These are phyloP conservation scores for Ploceus nigricollis DNA, from an alignment of 2,113 vertebrate species.

Conservation along the genomic window DNA sequence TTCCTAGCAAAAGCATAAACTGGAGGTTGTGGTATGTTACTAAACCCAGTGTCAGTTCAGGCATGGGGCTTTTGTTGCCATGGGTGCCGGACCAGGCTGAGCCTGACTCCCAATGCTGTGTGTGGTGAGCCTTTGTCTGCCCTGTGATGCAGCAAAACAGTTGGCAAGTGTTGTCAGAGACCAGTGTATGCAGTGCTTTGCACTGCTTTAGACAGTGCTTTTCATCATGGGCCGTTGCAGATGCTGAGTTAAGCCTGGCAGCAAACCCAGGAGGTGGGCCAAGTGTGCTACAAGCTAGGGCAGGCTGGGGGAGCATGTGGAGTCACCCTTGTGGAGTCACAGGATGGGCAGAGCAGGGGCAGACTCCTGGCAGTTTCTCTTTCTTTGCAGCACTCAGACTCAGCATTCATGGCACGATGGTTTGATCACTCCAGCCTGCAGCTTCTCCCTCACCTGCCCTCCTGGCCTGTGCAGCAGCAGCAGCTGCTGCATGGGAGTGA, in stretches of 20 bases:
- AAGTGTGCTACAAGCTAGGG: neutral
- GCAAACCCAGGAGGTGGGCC: neutral
- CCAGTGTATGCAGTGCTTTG: neutral
- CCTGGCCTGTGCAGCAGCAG: neutral
- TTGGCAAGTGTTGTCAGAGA: neutral
- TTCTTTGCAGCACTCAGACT: neutral
- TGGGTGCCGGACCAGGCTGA: neutral
- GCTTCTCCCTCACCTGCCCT: neutral
- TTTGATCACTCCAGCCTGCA: neutral
- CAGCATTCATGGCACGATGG: rapidly evolving
- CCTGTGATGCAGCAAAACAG: neutral
- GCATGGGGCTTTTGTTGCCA: neutral
- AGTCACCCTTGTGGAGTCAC: neutral
- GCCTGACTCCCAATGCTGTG: rapidly evolving
- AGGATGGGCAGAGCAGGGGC: neutral
- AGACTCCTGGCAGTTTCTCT: neutral
- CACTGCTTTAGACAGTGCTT: neutral
- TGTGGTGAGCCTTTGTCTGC: neutral
- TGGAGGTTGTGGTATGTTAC: neutral
- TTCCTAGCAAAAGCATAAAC: neutral
- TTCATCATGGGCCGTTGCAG: neutral
- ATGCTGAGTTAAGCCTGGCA: neutral
- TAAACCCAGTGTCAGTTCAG: rapidly evolving
- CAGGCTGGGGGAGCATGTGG: neutral
- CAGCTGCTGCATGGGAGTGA: neutral